These are phyloP conservation scores for Poecilobothrus nobilitatus DNA, from an alignment of 2,888 invertebrate species.

Conservation along the genomic window DNA sequence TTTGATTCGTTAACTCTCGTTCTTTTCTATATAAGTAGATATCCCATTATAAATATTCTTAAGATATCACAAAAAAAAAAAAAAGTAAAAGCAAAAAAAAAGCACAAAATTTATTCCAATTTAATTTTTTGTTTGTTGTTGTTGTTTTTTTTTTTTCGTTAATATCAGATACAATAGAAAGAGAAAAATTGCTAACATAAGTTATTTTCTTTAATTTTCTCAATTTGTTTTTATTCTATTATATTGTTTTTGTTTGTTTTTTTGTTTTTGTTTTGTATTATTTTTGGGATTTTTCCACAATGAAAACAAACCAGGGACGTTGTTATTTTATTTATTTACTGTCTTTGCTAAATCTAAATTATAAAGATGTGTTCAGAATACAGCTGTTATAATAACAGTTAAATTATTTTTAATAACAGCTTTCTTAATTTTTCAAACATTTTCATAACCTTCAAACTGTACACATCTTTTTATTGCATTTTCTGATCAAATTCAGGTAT, in stretches of 20 bases:
- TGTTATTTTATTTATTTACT: too few species aligned
- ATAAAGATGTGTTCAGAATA: too few species aligned
- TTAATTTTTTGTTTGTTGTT: neutral
- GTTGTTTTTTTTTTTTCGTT: neutral
- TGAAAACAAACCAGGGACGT: too few species aligned
- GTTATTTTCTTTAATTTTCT: conserved; percentile 4
- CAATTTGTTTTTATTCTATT: neutral
- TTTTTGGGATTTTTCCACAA: neutral
- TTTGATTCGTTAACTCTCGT: too few species aligned
- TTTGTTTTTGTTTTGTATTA: neutral
- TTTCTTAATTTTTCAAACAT: too few species aligned
- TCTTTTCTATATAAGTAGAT: neutral
- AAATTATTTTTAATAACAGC: too few species aligned
- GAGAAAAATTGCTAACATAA: conserved; percentile 2
- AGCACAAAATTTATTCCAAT: neutral
- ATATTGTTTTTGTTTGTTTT: neutral
- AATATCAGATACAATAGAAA: neutral
- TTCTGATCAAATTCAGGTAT: too few species aligned
- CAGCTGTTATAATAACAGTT: too few species aligned
- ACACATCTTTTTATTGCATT: too few species aligned
- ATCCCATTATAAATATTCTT: neutral
- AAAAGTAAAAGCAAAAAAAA: too few species aligned
- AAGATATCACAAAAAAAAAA: neutral
- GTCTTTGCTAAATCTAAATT: too few species aligned
- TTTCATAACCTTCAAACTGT: too few species aligned